phyloP scores from a whole-genome alignment of 2,797 vertebrate genomes.

The Luscinia megarhynchos region DNA sequence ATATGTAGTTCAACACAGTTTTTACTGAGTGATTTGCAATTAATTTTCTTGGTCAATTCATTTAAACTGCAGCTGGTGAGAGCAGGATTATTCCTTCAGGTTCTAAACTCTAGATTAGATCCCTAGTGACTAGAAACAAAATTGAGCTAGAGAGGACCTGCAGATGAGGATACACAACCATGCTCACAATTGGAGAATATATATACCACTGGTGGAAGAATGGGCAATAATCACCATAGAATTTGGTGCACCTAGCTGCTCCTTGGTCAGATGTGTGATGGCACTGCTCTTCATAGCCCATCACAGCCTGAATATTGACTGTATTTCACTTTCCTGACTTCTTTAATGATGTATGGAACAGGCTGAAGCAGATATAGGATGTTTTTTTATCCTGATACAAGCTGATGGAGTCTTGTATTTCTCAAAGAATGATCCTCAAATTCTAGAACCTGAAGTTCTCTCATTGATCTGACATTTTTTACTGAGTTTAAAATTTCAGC shows the following conservation, averaged over 20 bases:
- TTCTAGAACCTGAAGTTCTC: not conserved
- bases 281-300: not conserved
- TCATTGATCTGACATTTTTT: not conserved
- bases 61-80: not conserved
- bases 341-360: not conserved
- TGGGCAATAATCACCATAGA: not conserved
- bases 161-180: not conserved
- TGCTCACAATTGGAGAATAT: not conserved
- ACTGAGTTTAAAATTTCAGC: not conserved
- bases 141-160: not conserved
- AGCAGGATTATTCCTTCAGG: not conserved
- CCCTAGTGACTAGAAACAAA: not conserved
- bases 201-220: not conserved
- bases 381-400: not conserved
- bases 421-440: not conserved
- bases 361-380: not conserved
- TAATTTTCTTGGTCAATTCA: not conserved
- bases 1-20: not conserved
- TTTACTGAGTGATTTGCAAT: not conserved
- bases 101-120: not conserved
- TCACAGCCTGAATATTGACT: not conserved
- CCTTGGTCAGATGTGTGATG: not conserved
- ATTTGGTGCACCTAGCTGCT: not conserved
- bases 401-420: not conserved
- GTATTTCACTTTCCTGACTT: not conserved